Percentiles rank a stretch among this genome's conserved stretches.
Conservation (phyloP, 2,113 vertebrate genomes). For the Uria aalge region DNA sequence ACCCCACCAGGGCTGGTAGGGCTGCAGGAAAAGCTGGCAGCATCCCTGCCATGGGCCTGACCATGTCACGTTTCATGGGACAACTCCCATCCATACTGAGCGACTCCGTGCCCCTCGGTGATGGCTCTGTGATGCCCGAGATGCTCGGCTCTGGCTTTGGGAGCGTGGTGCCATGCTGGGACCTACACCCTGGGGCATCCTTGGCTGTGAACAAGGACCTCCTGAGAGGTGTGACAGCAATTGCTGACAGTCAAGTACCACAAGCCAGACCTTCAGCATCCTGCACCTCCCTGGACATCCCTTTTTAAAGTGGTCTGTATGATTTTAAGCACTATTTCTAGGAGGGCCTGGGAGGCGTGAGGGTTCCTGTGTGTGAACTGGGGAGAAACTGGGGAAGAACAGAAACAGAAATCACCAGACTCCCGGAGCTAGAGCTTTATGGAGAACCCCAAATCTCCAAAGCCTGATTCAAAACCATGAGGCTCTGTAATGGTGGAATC, state of each 20-base stretch:
- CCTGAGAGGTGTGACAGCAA: neutral
- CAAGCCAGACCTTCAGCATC: neutral
- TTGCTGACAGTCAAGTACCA: accelerated
- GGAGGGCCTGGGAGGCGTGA: neutral
- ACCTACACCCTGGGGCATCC: neutral
- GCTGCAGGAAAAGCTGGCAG: neutral
- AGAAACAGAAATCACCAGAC: neutral
- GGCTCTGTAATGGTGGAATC: neutral
- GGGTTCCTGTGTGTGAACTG: accelerated
- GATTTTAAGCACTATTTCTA: neutral
- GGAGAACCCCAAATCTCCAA: neutral
- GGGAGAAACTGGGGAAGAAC: neutral
- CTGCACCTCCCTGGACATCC: neutral
- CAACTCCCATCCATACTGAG: accelerated
- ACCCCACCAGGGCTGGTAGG: neutral
- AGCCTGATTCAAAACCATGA: neutral
- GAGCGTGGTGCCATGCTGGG: neutral
- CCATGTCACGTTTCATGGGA: accelerated
- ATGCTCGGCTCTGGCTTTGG: neutral
- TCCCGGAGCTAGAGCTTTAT: accelerated
- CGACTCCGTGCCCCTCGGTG: accelerated
- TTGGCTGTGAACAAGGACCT: neutral
- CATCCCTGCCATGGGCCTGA: neutral
- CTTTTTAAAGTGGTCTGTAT: neutral
- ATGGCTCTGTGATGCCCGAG: accelerated